Evolutionary conservation across 2,797 vertebrate species (phyloP).

Genomic region (Synanceia verrucosa): DNA sequence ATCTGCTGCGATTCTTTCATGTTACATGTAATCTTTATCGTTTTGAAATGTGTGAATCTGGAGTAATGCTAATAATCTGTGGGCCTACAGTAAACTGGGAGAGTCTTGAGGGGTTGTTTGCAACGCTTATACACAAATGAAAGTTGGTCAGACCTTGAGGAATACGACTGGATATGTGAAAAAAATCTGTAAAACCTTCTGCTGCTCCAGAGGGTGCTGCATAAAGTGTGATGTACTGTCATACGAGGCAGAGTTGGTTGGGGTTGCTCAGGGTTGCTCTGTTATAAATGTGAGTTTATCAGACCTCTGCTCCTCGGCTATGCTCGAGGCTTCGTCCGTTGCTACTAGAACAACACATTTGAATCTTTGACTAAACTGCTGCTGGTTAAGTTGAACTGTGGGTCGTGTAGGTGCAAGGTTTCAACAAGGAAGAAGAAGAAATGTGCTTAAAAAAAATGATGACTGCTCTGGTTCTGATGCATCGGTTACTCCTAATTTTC

Average conservation of each 20-base stretch:
- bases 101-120: too few relatives aligned
- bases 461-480: not conserved
- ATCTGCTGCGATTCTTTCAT: slow-evolving; percentile 4
- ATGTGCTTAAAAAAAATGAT: not conserved
- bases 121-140: not conserved
- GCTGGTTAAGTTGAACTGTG: not conserved
- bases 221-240: not conserved
- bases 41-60: not conserved
- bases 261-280: not conserved
- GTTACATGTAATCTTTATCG: too few relatives aligned
- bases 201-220: not conserved
- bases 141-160: not conserved
- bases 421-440: not conserved
- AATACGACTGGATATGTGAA: not conserved
- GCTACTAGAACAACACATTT: not conserved
- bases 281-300: not conserved
- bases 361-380: not conserved
- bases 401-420: not conserved
- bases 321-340: not conserved
- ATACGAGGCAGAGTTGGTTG: not conserved
- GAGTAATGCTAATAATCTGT: not conserved
- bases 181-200: not conserved
- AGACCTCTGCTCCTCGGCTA: not conserved
- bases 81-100: not conserved
- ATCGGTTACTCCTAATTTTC: not conserved